A percentile compares a stretch with the other conserved stretches of the same genome.
Conservation (phyloP, 2,113 vertebrate genomes). For the Eleginops maclovinus region DNA sequence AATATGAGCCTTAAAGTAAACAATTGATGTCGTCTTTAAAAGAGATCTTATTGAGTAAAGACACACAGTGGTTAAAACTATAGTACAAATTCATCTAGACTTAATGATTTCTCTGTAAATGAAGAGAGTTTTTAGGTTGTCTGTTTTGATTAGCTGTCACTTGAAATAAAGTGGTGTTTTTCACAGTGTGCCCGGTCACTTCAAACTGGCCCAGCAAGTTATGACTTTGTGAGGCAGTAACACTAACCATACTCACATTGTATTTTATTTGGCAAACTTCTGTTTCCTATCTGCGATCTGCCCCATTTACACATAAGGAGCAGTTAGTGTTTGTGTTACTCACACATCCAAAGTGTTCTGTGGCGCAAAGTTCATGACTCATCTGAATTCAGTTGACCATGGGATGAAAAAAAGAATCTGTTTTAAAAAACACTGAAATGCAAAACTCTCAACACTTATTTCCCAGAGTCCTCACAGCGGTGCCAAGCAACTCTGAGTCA, state of each 20-base stretch:
- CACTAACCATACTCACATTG: constrained; percentile 19
- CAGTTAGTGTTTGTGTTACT: constrained; percentile 45
- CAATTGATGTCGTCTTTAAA: too few relatives aligned
- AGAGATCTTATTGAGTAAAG: too few relatives aligned
- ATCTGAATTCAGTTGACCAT: constrained; percentile 50
- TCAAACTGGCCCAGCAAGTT: constrained; percentile 12
- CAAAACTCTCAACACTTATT: constrained; percentile 55
- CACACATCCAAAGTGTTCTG: constrained; percentile 41
- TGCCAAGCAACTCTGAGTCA: constrained; percentile 69
- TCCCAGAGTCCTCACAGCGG: constrained; percentile 42
- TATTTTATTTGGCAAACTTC: constrained; percentile 48
- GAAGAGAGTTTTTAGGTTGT: background rate
- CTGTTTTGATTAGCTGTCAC: background rate
- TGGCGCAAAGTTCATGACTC: constrained; percentile 53
- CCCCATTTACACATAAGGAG: constrained; percentile 28
- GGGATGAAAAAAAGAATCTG: constrained; percentile 38
- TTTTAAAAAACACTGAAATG: constrained; percentile 5
- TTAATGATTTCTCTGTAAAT: background rate
- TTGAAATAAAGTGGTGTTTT: background rate
- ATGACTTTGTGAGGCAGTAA: constrained; percentile 20
- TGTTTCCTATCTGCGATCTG: constrained; percentile 37
- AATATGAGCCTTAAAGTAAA: too few relatives aligned
- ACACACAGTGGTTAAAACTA: too few relatives aligned
- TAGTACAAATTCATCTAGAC: background rate
- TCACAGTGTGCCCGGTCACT: background rate